These are phyloP conservation scores for Stylophora pistillata DNA, from an alignment of 64 coral and sea anemone genomes.

Conservation along the genomic window DNA sequence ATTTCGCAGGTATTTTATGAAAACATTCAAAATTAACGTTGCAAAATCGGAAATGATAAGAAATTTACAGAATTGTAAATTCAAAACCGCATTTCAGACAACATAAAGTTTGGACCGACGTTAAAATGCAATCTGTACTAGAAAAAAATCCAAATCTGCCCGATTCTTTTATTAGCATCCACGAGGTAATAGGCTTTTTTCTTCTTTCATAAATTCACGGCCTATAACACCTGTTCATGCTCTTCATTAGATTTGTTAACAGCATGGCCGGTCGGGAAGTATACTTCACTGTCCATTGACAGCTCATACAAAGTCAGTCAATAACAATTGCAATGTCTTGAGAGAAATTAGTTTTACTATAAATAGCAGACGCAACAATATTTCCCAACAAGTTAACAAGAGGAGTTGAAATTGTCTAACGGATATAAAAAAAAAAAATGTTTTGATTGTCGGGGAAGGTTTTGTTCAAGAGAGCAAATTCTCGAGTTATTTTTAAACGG, in stretches of 20 bases:
- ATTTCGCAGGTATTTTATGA: not conserved
- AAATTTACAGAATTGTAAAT: not conserved
- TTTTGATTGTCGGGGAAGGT: too few relatives aligned
- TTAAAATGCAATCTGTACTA: not conserved
- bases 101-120: not conserved
- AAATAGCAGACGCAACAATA: not conserved
- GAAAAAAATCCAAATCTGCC: not conserved
- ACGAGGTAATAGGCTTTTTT: not conserved
- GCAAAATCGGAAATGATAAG: not conserved
- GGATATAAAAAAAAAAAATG: too few relatives aligned
- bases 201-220: not conserved
- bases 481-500: too few relatives aligned
- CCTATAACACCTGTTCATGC: not conserved
- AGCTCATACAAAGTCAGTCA: not conserved
- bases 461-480: too few relatives aligned
- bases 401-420: too few relatives aligned
- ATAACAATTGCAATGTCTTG: not conserved
- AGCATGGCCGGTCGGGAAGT: not conserved
- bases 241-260: conserved; percentile 14
- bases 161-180: not conserved
- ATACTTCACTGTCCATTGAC: not conserved
- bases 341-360: not conserved
- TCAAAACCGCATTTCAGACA: not conserved
- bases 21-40: not conserved
- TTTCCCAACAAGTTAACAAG: not conserved